phyloP scores from a whole-genome alignment of 1,140 invertebrate genomes.

The Nasonia longicornis region DNA sequence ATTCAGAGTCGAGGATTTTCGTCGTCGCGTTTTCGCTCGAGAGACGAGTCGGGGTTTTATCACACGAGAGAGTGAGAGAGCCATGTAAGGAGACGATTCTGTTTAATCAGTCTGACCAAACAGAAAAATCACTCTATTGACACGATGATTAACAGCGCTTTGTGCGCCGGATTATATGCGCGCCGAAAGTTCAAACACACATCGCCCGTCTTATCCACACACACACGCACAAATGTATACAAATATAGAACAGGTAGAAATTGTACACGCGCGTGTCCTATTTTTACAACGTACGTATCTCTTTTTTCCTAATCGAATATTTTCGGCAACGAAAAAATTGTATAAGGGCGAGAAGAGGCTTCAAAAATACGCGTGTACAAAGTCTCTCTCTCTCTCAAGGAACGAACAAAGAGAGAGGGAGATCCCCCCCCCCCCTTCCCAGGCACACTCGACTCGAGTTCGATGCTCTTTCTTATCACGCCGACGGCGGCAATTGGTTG shows the following conservation, averaged over 20 bases:
- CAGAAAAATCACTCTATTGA: constrained; percentile 22
- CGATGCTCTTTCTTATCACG: constrained; percentile 60
- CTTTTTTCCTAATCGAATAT: too few relatives aligned
- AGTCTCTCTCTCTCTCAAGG: not conserved
- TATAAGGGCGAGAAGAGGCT: too few relatives aligned
- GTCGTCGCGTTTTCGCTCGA: not conserved
- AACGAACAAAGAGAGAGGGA: not conserved
- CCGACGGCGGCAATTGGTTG: constrained; percentile 47
- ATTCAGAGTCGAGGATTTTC: too few relatives aligned
- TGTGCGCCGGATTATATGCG: not conserved
- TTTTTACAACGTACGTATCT: too few relatives aligned
- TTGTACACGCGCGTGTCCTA: too few relatives aligned
- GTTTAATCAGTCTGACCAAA: constrained; percentile 31
- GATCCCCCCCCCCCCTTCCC: not conserved
- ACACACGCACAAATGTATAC: too few relatives aligned
- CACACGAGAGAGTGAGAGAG: too few relatives aligned
- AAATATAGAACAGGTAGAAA: too few relatives aligned
- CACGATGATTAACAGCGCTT: constrained; percentile 13
- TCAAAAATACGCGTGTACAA: too few relatives aligned
- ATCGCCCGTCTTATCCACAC: not conserved
- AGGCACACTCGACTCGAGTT: constrained; percentile 53
- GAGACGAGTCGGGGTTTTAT: too few relatives aligned
- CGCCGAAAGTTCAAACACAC: constrained; percentile 19
- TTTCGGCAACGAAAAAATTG: too few relatives aligned
- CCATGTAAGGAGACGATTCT: not conserved